Percentiles rank a stretch among this genome's conserved stretches.
These are phyloP conservation scores for Heliconius congener DNA, from an alignment of 1,140 invertebrate genomes.

Conservation along the genomic window DNA sequence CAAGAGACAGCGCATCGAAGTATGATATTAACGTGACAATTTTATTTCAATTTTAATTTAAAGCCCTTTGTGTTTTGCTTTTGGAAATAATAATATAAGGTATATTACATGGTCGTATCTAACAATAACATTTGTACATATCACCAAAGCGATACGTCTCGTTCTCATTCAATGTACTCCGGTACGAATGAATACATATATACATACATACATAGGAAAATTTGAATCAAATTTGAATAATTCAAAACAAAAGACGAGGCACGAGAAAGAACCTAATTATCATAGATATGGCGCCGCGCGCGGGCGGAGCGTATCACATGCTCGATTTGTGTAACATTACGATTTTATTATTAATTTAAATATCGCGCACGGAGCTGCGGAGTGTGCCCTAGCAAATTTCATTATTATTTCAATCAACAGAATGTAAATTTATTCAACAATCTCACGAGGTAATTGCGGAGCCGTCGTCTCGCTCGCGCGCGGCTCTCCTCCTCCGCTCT, in stretches of 20 bases:
- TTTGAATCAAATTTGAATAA: constrained; percentile 58
- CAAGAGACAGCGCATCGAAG: no score
- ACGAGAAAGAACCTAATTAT: constrained; percentile 66
- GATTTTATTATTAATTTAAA: constrained; percentile 81
- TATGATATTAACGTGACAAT: no score
- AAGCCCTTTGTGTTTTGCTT: not conserved
- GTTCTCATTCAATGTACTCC: constrained; percentile 18
- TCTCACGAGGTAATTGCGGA: constrained; percentile 79
- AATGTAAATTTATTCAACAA: constrained; percentile 81
- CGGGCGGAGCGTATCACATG: constrained; percentile 58
- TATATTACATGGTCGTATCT: not conserved
- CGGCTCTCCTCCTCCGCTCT: constrained; percentile 37
- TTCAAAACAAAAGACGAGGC: constrained; percentile 56
- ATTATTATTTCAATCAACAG: constrained; percentile 81
- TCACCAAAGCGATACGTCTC: not conserved
- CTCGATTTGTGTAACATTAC: constrained; percentile 77
- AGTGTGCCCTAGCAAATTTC: constrained; percentile 77
- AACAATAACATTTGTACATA: not conserved
- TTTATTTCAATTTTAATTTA: not conserved
- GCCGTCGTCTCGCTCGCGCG: constrained; percentile 52
- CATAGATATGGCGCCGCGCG: constrained; percentile 55
- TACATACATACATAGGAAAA: constrained; percentile 36
- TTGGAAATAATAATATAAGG: not conserved
- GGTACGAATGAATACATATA: constrained; percentile 13
- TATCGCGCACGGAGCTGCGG: constrained; percentile 71